phyloP scores from a whole-genome alignment of 2,888 invertebrate genomes.

The Parnassius mnemosyne region DNA sequence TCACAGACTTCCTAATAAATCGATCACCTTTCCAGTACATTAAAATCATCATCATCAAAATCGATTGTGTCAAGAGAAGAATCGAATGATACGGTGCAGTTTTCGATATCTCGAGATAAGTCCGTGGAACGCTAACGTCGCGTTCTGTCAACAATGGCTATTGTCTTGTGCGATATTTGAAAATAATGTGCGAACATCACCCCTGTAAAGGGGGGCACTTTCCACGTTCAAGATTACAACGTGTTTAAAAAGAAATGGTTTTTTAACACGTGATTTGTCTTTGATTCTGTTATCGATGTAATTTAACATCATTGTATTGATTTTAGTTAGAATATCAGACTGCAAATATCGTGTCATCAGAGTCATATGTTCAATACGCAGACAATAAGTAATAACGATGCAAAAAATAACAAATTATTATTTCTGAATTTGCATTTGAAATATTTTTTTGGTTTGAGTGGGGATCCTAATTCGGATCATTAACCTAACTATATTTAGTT shows the following conservation, averaged over 20 bases:
- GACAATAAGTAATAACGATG: too few relatives aligned
- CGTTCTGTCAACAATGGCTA: conserved; percentile 67
- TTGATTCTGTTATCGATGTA: too few relatives aligned
- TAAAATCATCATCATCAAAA: conserved; percentile 41
- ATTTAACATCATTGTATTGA: too few relatives aligned
- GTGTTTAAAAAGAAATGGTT: not conserved
- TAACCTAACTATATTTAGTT: too few relatives aligned
- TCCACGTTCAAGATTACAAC: conserved; percentile 7
- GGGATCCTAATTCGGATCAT: too few relatives aligned
- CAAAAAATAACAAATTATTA: too few relatives aligned
- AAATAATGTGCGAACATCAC: conserved; percentile 50
- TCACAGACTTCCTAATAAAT: conserved; percentile 18
- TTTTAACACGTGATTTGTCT: not conserved
- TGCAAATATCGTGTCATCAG: too few relatives aligned
- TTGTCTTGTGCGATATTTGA: conserved; percentile 64
- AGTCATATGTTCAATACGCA: too few relatives aligned
- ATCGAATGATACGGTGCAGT: conserved; percentile 48
- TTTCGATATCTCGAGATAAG: conserved; percentile 47
- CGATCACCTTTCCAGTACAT: conserved; percentile 29
- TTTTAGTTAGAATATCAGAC: too few relatives aligned
- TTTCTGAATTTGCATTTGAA: too few relatives aligned
- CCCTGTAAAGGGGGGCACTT: conserved; percentile 19
- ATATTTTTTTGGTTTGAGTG: too few relatives aligned
- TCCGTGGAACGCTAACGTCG: conserved; percentile 54
- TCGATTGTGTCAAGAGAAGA: conserved; percentile 55